These are phyloP conservation scores for Clusia tigrina DNA, from an alignment of 2,888 invertebrate genomes.

Conservation along the genomic window DNA sequence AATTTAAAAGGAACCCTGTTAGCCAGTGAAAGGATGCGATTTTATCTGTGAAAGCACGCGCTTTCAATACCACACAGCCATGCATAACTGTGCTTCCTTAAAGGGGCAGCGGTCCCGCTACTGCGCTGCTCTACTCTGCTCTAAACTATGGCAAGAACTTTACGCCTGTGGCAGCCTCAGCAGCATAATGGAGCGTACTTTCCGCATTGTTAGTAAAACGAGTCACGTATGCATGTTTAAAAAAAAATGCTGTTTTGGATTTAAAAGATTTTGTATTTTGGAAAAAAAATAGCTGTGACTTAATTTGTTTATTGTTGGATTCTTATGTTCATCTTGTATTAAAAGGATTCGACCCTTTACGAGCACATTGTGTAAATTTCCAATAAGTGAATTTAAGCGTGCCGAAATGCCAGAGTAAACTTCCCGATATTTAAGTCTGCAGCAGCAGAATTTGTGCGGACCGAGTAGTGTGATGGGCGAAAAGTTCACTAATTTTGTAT, in stretches of 20 bases:
- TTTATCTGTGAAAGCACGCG: not conserved
- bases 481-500: no score
- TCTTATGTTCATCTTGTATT: slow-evolving; percentile 30
- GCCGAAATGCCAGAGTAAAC: no score
- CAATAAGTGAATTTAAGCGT: no score
- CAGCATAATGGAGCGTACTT: not conserved
- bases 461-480: no score
- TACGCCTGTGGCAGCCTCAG: no score
- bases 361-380: no score
- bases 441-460: no score
- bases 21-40: slow-evolving; percentile 9
- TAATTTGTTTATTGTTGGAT: slow-evolving; percentile 35
- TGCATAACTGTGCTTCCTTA: not conserved
- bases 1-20: not conserved
- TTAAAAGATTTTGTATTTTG: slow-evolving; percentile 8
- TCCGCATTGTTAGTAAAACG: slow-evolving; percentile 17
- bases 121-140: not conserved
- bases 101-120: not conserved
- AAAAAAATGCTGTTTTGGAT: not conserved
- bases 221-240: slow-evolving; percentile 27
- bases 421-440: no score
- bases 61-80: not conserved
- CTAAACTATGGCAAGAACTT: no score
- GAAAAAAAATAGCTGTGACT: slow-evolving; percentile 30
- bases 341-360: no score